These are phyloP conservation scores for Chrysemys picta DNA, from an alignment of 2,113 vertebrate species.

Conservation along the genomic window DNA sequence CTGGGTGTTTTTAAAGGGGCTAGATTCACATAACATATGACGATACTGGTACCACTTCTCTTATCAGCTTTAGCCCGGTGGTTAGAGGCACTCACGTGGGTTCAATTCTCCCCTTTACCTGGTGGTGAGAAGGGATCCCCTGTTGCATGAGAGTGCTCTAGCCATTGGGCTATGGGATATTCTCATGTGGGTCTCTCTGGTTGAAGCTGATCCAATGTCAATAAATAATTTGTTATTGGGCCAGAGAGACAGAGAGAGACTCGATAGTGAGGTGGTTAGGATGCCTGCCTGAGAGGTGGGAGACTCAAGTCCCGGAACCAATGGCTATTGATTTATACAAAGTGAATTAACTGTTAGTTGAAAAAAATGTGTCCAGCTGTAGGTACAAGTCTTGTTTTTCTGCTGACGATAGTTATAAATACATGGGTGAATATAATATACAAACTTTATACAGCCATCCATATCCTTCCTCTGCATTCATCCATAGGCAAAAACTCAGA, in stretches of 20 bases:
- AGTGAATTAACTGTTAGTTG: background rate
- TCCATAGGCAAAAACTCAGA: background rate
- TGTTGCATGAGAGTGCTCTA: background rate
- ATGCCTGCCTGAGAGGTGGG: background rate
- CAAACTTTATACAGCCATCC: background rate
- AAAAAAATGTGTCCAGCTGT: background rate
- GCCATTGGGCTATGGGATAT: background rate
- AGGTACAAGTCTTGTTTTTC: background rate
- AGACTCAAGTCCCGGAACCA: background rate
- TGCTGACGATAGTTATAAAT: background rate
- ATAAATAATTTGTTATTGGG: background rate
- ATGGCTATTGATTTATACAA: background rate
- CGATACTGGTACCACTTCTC: background rate
- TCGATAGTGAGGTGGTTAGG: background rate
- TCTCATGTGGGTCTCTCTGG: background rate
- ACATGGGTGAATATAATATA: background rate
- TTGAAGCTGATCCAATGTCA: background rate
- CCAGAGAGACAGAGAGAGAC: background rate
- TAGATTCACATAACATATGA: background rate
- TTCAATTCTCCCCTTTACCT: background rate
- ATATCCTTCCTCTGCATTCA: fast-evolving
- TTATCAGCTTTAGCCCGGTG: background rate
- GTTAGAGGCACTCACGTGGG: background rate
- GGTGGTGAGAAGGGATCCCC: background rate
- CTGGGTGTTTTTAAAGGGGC: background rate